These are phyloP conservation scores for Coilia nasus DNA, from an alignment of 2,797 vertebrate species.

Conservation along the genomic window DNA sequence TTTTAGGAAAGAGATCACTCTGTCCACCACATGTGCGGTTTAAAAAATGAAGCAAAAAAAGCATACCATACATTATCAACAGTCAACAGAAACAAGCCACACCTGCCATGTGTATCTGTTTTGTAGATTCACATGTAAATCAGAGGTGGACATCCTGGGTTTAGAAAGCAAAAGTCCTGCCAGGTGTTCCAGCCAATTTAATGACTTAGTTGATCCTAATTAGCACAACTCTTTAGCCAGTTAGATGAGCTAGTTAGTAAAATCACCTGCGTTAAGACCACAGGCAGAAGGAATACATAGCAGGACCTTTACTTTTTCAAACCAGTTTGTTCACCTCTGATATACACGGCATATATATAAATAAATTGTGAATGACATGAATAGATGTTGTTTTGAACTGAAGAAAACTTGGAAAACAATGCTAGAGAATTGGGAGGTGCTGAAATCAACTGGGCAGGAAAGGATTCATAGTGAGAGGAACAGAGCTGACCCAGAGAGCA, in stretches of 20 bases:
- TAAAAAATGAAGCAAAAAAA: neutral
- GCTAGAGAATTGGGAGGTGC: neutral
- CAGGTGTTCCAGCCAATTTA: too few species aligned
- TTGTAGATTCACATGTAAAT: neutral
- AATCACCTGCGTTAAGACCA: too few species aligned
- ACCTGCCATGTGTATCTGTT: neutral
- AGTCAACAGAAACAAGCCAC: conserved; percentile 20
- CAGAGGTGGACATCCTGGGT: too few species aligned
- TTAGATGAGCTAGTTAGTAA: too few species aligned
- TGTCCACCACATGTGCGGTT: conserved; percentile 15
- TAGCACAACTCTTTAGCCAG: too few species aligned
- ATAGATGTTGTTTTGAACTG: neutral
- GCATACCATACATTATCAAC: conserved; percentile 13
- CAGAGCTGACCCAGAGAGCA: neutral
- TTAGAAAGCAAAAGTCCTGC: too few species aligned
- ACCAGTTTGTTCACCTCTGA: too few species aligned
- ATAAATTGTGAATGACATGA: neutral
- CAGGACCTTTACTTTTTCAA: too few species aligned
- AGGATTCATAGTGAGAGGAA: neutral
- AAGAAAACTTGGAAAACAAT: neutral
- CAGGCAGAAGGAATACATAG: too few species aligned
- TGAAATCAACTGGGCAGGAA: neutral
- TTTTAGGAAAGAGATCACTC: conserved; percentile 23
- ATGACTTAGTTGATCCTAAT: too few species aligned
- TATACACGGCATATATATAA: neutral